Base-by-base conservation (phyloP, 1,140 invertebrate species). In the Agrilus planipennis region DNA sequence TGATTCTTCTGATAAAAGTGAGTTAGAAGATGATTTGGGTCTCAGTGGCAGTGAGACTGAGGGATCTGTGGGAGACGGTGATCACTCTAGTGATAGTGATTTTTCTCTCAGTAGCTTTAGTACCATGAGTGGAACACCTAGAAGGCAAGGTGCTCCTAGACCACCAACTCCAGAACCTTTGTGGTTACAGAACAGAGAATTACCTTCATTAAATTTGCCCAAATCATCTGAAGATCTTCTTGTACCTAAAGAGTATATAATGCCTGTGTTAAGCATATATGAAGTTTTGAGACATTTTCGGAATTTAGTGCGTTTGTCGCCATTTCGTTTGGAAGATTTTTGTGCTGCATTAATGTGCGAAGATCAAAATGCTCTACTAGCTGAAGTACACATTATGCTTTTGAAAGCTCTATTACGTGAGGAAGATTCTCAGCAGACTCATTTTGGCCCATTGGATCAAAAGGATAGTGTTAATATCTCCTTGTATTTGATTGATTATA, bases 401-500 rank as follows among this genome's bases (percentile, higher is more conserved):
- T 67, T 97, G 2, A 93, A 90, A 68, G 81, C 90, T 7, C 70
- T 97, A 39, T 64, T 97, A 19, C 65, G 92, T 35, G 93, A 97
- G 68, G 92, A 96, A 67, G 93, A 97, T 63, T 78, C 80, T 1
- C 89, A 92, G 62, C 88, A 89, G 55, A 94, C 91, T 12, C 84
- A 89, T 58, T 96, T 94, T 70, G 92, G 92, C 34, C 89, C 92
- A 10, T 63, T 91, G 37, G 94, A 98, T 68, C 82, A 90, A 54
- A 96, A 96, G 69, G 93, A 97, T 63, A 92, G 88, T 62, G 82
- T 96, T 0, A 96, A 97, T 63, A 81, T 94, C 37, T 77, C 82
- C 46, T 68, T 96, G 14, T 95, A 84, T 69, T 78, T 94, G 56
- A 77, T 93, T 45, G 94, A 98, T 71, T 69, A 81, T 29, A 79